Percentiles rank a stretch among this genome's conserved stretches.
Conservation (phyloP, 2,797 vertebrate species). For the Synanceia verrucosa region DNA sequence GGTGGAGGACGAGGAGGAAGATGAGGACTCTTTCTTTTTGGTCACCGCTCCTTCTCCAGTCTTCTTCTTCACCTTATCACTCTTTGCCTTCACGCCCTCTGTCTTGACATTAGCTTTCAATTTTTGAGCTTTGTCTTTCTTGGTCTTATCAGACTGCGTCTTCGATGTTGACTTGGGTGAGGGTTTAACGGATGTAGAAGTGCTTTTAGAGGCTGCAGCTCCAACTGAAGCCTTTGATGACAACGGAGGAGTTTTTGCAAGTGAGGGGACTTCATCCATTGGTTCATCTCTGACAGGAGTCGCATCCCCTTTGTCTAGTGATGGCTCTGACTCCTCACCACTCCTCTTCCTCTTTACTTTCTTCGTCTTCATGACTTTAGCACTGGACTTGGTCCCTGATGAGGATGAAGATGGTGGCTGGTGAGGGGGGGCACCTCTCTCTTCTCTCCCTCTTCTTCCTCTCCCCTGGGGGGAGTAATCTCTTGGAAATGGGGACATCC, state of each 20-base stretch:
- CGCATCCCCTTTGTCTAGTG: slow-evolving; percentile 91
- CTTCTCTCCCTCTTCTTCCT: slow-evolving; percentile 86
- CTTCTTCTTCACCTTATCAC: slow-evolving; percentile 90
- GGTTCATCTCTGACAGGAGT: slow-evolving; percentile 97
- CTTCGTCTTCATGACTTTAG: slow-evolving; percentile 88
- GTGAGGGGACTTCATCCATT: slow-evolving; percentile 87
- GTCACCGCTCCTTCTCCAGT: slow-evolving; percentile 47
- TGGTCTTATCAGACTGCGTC: slow-evolving; percentile 59
- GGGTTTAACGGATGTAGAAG: slow-evolving; percentile 83
- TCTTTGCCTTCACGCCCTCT: slow-evolving; percentile 87
- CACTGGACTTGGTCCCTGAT: slow-evolving; percentile 62
- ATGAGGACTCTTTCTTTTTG: slow-evolving; percentile 70
- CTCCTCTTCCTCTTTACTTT: slow-evolving; percentile 91
- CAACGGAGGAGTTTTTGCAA: slow-evolving; percentile 58
- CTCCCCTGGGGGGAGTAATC: slow-evolving; percentile 91
- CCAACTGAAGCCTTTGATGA: slow-evolving; percentile 55
- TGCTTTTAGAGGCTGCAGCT: slow-evolving; percentile 63
- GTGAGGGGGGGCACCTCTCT: slow-evolving; percentile 57
- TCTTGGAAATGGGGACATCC: slow-evolving; percentile 85
- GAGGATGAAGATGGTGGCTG: slow-evolving; percentile 67
- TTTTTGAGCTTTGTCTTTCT: slow-evolving; percentile 71
- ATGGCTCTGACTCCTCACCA: slow-evolving; percentile 89
- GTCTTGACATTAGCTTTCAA: slow-evolving; percentile 87
- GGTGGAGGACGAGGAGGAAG: slow-evolving; percentile 46
- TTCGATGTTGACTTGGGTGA: slow-evolving; percentile 61